Base-by-base conservation (phyloP, 35 echinoderm and acorn worm genomes). In the Apostichopus japonicus region DNA sequence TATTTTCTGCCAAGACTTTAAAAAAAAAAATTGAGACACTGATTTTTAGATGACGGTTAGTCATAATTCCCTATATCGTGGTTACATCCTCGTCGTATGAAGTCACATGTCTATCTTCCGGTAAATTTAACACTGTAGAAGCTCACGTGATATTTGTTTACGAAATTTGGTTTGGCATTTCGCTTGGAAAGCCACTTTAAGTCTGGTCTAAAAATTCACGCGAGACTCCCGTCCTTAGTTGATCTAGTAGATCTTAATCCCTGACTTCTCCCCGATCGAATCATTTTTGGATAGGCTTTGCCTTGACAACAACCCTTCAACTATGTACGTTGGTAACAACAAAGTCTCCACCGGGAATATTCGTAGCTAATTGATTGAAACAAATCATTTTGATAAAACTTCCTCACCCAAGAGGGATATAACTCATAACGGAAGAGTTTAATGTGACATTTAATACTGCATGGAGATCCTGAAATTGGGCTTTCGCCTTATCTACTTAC, bases 371-470 rank as follows among this genome's bases (percentile, higher is more conserved):
- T 83, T 83, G 79, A 83, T 83, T 83, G 79, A 83, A 83, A 83
- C 79, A 83, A 83, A 83, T 83, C 79, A 83, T 83, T 83, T 83
- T 55, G 79, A 55, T 83, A 83, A 83, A 83, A 44, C 79, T 54
- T 55, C 79, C 44, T 5, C 51, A 54, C 79, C 79, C 79, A 55
- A 17, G 79, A 83, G 79, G 19, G 79, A 83, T 83, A 83, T 55
- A 83, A 83, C 79, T 83, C 79, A 83, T 83, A 83, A 53, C 54
- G 19, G 19, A 19, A 55, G 79, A 83, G 25, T 52, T 83, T 55
- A 83, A 83, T 83, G 25, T 55, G 79, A 83, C 44, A 83, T 83
- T 83, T 83, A 83, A 83, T 83, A 83, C 79, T 55, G 8, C 79
- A 54, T 83, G 51, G 44, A 83, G 14, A 54, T 83, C 79, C 51